phyloP scores from a whole-genome alignment of 1,140 invertebrate species.

The Nephotettix cincticeps region DNA sequence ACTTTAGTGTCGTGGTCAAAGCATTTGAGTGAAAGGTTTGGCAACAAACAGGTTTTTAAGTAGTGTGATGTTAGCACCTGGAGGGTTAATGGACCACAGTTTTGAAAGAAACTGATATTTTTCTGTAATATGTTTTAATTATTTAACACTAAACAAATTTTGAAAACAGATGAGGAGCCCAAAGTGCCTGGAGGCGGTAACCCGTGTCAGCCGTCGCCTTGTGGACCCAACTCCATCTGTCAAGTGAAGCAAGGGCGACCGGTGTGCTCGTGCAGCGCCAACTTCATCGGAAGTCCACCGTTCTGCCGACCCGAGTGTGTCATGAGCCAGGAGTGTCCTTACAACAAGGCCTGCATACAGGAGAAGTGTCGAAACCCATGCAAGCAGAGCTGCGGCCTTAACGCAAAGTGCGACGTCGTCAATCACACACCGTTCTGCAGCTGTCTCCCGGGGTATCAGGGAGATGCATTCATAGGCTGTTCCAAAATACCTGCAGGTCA shows the following conservation, averaged over 20 bases:
- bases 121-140: too few species aligned
- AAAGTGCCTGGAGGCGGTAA: constrained; percentile 48
- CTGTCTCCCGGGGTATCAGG: constrained; percentile 71
- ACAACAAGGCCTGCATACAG: constrained; percentile 72
- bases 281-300: constrained; percentile 58
- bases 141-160: too few species aligned
- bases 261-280: constrained; percentile 70
- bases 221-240: constrained; percentile 82
- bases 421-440: constrained; percentile 80
- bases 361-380: constrained; percentile 81
- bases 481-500: constrained; percentile 53
- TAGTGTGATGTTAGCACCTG: too few species aligned
- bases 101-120: too few species aligned
- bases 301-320: constrained; percentile 59
- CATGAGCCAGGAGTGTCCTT: constrained; percentile 58
- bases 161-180: constrained; percentile 40
- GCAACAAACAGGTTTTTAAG: too few species aligned
- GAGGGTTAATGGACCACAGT: too few species aligned
- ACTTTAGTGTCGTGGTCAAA: too few species aligned
- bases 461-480: constrained; percentile 80
- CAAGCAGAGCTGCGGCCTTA: constrained; percentile 68
- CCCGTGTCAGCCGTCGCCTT: constrained; percentile 78
- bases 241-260: constrained; percentile 74
- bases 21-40: too few species aligned
- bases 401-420: constrained; percentile 76